Evolutionary conservation across 2,113 vertebrate genomes (phyloP).

Genomic region (Leptocoma aspasia): DNA sequence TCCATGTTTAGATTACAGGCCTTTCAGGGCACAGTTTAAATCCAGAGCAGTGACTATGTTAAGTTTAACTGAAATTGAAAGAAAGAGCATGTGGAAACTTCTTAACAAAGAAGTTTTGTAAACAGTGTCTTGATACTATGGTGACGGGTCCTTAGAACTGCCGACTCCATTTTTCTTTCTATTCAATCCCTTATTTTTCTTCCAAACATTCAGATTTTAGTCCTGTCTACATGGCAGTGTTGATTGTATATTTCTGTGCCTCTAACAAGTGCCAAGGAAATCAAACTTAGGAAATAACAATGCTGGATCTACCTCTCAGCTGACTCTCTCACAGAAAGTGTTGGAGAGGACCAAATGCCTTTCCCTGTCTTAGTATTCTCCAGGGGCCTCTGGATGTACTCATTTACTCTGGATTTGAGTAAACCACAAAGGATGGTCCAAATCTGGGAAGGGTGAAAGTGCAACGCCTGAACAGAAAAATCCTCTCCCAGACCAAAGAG

Average conservation of each 20-base stretch:
- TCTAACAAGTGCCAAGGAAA: background rate
- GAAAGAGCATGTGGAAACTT: slow-evolving; percentile 21
- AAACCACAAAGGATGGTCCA: background rate
- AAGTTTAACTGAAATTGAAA: slow-evolving; percentile 28
- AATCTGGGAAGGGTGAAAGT: background rate
- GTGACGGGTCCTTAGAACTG: background rate
- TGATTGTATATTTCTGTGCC: background rate
- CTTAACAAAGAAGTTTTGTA: slow-evolving; percentile 33
- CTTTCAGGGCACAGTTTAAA: slow-evolving; percentile 11
- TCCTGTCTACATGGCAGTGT: background rate
- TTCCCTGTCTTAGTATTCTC: background rate
- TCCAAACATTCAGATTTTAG: background rate
- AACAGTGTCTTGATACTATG: slow-evolving; percentile 27
- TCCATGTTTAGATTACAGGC: slow-evolving; percentile 46
- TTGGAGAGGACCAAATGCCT: background rate
- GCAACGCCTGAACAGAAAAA: background rate
- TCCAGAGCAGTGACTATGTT: background rate
- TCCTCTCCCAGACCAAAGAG: background rate
- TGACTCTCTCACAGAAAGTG: background rate
- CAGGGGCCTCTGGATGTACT: background rate
- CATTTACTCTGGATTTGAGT: background rate
- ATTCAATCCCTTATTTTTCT: background rate
- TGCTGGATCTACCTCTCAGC: background rate
- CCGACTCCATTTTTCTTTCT: background rate
- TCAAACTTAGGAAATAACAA: background rate